phyloP scores from a whole-genome alignment of 1,140 invertebrate genomes.

The Hycleus cichorii region DNA sequence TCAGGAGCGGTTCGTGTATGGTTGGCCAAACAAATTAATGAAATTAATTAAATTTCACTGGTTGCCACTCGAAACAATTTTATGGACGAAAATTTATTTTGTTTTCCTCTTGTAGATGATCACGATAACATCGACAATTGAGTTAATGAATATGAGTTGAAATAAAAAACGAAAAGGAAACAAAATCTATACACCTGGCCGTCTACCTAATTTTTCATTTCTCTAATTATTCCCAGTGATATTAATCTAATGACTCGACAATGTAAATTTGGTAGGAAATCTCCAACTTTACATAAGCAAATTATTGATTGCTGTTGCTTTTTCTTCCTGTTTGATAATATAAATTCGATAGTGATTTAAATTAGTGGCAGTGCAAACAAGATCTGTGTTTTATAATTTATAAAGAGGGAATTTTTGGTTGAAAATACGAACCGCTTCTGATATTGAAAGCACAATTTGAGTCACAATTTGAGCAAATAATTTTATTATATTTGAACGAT shows the following conservation, averaged over 20 bases:
- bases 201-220: slow-evolving; percentile 11
- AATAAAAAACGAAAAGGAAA: background rate
- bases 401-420: too few species aligned
- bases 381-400: too few species aligned
- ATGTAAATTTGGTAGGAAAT: too few species aligned
- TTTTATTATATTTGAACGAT: background rate
- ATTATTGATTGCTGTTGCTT: too few species aligned
- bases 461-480: slow-evolving; percentile 1
- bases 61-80: slow-evolving; percentile 11
- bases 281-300: too few species aligned
- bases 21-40: slow-evolving; percentile 7
- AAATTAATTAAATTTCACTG: slow-evolving; percentile 7
- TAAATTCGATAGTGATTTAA: too few species aligned
- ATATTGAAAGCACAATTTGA: too few species aligned
- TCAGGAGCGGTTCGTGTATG: background rate
- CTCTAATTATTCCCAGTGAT: slow-evolving; percentile 8
- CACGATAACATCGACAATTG: slow-evolving; percentile 10
- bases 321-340: too few species aligned
- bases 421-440: too few species aligned
- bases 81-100: background rate
- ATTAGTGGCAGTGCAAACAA: too few species aligned
- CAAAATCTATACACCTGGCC: slow-evolving; percentile 11
- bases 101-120: background rate
- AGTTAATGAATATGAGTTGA: too few species aligned
- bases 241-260: too few species aligned